phyloP scores from a whole-genome alignment of 2,113 vertebrate species.

The Seriola dumerili region DNA sequence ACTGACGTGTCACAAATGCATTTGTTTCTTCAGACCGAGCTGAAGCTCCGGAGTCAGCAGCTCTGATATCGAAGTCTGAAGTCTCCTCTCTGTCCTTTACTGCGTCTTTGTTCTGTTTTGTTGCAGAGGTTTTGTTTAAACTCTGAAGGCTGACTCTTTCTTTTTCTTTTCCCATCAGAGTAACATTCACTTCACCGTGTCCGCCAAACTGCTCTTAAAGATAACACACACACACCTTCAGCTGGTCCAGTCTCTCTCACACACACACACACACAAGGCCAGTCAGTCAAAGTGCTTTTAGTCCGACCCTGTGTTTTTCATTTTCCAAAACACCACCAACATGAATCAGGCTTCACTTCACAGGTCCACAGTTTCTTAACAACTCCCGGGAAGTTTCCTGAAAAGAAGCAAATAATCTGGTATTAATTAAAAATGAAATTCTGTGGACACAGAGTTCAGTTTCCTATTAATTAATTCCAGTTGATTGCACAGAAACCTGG shows the following conservation, averaged over 20 bases:
- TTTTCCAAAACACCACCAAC: too few species aligned
- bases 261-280: background rate
- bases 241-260: background rate
- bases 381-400: too few species aligned
- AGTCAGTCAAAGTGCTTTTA: background rate
- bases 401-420: background rate
- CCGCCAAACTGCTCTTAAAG: background rate
- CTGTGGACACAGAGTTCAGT: background rate
- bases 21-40: background rate
- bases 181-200: background rate
- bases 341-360: background rate
- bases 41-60: background rate
- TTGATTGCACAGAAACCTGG: background rate
- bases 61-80: background rate
- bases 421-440: background rate
- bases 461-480: background rate
- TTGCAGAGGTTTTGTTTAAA: background rate
- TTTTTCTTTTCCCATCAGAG: background rate
- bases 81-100: background rate
- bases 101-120: background rate
- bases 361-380: background rate
- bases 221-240: background rate
- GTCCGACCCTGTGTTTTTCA: too few species aligned
- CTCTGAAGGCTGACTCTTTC: slow-evolving; percentile 10
- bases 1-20: background rate